Percentiles rank a stretch among this genome's conserved stretches.
phyloP scores from a whole-genome alignment of 2,797 vertebrate species.

The Artibeus lituratus region DNA sequence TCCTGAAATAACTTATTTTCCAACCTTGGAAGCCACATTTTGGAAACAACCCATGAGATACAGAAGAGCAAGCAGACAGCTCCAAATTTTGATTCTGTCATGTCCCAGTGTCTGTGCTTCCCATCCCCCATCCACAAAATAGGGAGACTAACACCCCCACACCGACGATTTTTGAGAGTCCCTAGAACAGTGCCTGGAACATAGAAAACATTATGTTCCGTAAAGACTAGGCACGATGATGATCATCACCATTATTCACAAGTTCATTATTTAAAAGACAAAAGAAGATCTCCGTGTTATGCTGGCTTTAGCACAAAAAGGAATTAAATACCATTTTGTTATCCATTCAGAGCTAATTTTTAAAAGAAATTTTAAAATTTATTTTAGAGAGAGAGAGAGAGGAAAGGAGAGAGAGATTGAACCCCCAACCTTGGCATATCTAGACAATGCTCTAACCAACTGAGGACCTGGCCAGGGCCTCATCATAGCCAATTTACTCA shows the following conservation, averaged over 20 bases:
- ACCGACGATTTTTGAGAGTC: neutral
- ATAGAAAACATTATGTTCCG: neutral
- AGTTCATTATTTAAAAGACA: neutral
- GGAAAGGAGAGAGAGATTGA: neutral
- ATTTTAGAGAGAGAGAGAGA: neutral
- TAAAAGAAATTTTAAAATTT: neutral
- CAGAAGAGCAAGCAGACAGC: neutral
- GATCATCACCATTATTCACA: neutral
- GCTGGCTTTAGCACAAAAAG: neutral
- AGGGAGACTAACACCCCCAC: neutral
- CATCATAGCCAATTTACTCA: neutral
- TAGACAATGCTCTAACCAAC: neutral
- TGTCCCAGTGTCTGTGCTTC: neutral
- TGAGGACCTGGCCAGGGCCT: neutral
- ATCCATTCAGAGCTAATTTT: neutral
- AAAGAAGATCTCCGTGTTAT: neutral
- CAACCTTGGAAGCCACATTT: neutral
- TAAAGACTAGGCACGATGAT: neutral
- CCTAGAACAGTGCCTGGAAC: neutral
- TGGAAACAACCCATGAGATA: neutral
- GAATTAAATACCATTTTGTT: neutral
- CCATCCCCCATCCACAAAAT: neutral
- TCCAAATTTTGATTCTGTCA: neutral
- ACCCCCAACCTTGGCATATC: no score
- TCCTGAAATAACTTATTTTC: constrained; percentile 24